A percentile compares a stretch with the other conserved stretches of the same genome.
Evolutionary conservation across 1,140 invertebrate genomes (phyloP).

Genomic region (Metopolophium dirhodum): DNA sequence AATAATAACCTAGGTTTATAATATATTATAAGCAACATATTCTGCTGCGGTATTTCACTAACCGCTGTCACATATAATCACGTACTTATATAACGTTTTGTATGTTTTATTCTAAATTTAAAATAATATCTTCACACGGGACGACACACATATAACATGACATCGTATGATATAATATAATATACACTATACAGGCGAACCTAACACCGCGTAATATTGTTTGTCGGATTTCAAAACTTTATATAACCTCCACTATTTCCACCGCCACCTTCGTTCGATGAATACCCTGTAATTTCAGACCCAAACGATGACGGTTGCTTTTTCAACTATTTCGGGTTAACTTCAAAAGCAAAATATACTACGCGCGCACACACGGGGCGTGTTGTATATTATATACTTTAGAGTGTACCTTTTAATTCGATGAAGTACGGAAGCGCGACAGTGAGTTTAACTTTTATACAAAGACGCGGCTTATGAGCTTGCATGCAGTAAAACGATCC

Average conservation of each 20-base stretch:
- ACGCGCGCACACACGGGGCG: neutral
- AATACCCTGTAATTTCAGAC: slow-evolving; percentile 25
- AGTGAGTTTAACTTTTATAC: neutral
- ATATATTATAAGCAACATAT: neutral
- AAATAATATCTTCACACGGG: neutral
- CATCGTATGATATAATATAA: neutral
- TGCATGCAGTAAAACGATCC: neutral
- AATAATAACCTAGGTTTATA: neutral
- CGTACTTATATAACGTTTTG: too few relatives aligned
- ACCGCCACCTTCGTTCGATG: neutral
- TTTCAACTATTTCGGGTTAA: neutral
- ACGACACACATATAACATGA: neutral
- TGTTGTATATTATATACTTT: neutral
- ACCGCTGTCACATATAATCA: neutral
- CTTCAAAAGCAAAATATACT: slow-evolving; percentile 21
- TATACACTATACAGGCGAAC: neutral
- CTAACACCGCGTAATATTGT: neutral
- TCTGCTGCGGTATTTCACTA: neutral
- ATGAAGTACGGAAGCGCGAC: neutral
- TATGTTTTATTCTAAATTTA: neutral
- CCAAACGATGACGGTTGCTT: neutral
- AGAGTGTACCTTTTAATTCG: neutral
- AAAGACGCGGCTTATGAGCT: neutral
- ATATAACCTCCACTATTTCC: too few relatives aligned
- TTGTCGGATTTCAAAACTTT: neutral